Base-by-base conservation (phyloP, 2,797 vertebrate genomes). In the Gallirallus australis region DNA sequence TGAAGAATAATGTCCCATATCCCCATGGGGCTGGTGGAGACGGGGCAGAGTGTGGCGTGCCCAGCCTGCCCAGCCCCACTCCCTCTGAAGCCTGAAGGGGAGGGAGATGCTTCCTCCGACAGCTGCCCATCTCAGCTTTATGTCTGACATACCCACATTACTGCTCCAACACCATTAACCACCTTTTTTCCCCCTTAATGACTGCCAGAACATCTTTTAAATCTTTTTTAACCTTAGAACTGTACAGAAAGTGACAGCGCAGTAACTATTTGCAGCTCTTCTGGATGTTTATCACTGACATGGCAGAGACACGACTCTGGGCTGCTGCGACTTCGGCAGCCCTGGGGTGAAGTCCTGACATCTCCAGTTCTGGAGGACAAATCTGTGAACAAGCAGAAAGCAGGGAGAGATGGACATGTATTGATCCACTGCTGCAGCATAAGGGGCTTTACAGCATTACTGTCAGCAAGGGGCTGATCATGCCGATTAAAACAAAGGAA, bases 401-500 rank as follows among this genome's bases (percentile, higher is more conserved):
- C 83, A 65, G 30, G 53, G 57, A 92, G 53, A 89, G 64, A 81
- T 0, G 1, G 90, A 57, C 64, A n/a, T 52, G 61, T 65, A 92
- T 87, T 85, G 92, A 96, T 87, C 60, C 50, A 16, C n/a, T 90
- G 12, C 79, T 76, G 83, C 75, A 50, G 30, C 13, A 50, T 14
- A 56, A 90, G 3, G 27, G n/a, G 50, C 35, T 81, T 76, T 71
- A 61, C 83, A 78, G 81, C 56, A 16, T 5, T 64, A 75, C 45
- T 71, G 75, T 66, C 92, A 33, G 57, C 6, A 56, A 18, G 4
- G 8, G 82, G 57, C 52, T 61, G 82, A 61, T 68, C 40, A 71
- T 90, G 90, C 83, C 87, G 88, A 85, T 86, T 89, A 82, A 85
- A 95, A 73, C 75, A 48, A 85, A 82, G 73, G 24, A 72, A 80